These are phyloP conservation scores for Nasonia giraulti DNA, from an alignment of 1,140 invertebrate species.

Conservation along the genomic window DNA sequence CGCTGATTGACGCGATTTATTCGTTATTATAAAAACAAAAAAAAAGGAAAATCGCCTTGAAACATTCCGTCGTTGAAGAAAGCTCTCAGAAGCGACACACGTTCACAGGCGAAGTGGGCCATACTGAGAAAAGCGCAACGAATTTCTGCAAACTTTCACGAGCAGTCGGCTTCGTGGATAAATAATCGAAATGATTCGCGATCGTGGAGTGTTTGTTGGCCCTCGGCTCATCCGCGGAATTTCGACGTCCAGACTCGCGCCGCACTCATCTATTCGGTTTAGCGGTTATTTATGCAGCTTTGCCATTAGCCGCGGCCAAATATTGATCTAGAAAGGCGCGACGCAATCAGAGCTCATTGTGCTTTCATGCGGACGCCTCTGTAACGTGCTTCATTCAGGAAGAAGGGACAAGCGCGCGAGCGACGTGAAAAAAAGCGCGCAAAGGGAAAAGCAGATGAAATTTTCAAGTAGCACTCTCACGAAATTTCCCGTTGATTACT, in stretches of 20 bases:
- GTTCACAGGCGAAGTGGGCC: no score
- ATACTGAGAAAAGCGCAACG: no score
- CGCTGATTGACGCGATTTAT: no score
- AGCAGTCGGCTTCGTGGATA: no score
- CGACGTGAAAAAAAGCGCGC: background rate
- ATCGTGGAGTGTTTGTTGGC: background rate
- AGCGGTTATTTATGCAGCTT: constrained; percentile 29
- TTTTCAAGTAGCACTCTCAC: background rate
- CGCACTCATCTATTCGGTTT: background rate
- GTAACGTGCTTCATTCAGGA: background rate
- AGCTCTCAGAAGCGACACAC: no score
- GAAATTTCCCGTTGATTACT: background rate
- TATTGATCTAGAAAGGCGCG: constrained; percentile 26
- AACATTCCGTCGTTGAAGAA: no score
- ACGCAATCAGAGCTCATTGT: constrained; percentile 37
- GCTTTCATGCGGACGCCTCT: constrained; percentile 6
- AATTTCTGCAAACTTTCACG: no score
- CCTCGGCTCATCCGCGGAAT: background rate
- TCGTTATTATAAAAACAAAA: no score
- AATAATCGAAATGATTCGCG: no score
- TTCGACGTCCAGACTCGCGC: no score
- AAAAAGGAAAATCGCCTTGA: no score
- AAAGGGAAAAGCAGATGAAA: constrained; percentile 14
- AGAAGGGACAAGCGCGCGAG: background rate
- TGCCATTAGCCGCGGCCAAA: constrained; percentile 3